Base-by-base conservation (phyloP, 1,140 invertebrate genomes). In the Penaeus chinensis region DNA sequence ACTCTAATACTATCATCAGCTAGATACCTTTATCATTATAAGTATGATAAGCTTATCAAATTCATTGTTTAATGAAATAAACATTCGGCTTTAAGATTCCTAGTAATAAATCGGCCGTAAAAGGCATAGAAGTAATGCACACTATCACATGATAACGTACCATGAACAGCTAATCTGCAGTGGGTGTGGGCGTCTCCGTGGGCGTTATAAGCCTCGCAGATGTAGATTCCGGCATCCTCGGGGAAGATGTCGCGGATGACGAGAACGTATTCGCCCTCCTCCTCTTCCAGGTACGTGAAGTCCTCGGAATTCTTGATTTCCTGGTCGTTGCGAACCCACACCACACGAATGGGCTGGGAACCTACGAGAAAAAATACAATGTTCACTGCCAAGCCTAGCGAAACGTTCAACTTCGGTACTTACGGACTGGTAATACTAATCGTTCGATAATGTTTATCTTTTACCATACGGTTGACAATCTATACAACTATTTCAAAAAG, bases 171-270 rank as follows among this genome's bases (percentile, higher is more conserved):
- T 47, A 95, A 91, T 54, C 92, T 90, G 22, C 93, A 94, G 84
- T 91, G 93, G 22, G 93, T 93, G n/a, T 93, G 92, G 0, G 93
- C 93, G 84, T 94, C 93, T 5, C 95, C 95, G 90, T 93, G 93
- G 54, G 92, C 87, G 90, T 95, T 95, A 85, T 93, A 93, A 8
- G 95, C 94, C 88, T 94, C 93, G 90, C 95, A 96, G 83, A 93
- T 93, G 91, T 96, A 97, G 69, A 94, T 92, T n/a, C 95, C 96
- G 61, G 94, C 93, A 92, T 96, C 95, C 90, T 95, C 93, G 32
- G 93, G 91, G 90, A 94, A 94, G 61, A 94, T 93, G 90, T 96
- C 94, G 19, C 93, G 92, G 63, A 97, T 93, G 47, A 93, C 92
- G 54, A 97, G 92, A 65, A 93, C 94, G 74, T 95, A 92, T 7